phyloP scores from a whole-genome alignment of 2,888 invertebrate genomes.

The Ectropis crepuscularia region DNA sequence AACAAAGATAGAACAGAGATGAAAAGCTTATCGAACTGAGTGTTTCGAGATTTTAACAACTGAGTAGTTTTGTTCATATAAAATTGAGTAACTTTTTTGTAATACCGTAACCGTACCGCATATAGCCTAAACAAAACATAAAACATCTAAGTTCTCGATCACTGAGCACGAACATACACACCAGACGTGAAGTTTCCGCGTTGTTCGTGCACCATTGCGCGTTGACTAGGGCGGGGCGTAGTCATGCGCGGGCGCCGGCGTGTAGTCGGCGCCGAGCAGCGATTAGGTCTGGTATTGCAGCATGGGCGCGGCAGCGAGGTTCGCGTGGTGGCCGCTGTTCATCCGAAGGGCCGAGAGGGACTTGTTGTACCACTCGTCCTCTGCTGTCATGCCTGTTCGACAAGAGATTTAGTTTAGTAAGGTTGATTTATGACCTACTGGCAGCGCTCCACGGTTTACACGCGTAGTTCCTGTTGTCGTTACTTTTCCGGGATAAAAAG shows the following conservation, averaged over 20 bases:
- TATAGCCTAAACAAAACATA: too few relatives aligned
- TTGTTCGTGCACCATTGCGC: constrained; percentile 30
- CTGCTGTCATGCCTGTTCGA: constrained; percentile 93
- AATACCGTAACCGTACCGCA: too few relatives aligned
- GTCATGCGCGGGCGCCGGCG: constrained; percentile 80
- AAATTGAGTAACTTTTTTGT: too few relatives aligned
- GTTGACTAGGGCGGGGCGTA: constrained; percentile 73
- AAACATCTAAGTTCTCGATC: too few relatives aligned
- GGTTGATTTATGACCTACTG: too few relatives aligned
- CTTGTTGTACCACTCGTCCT: constrained; percentile 99
- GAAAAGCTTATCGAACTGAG: too few relatives aligned
- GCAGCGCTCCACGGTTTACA: too few relatives aligned
- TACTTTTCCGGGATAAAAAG: too few relatives aligned
- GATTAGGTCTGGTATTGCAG: constrained; percentile 99
- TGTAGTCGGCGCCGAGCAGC: constrained; percentile 82
- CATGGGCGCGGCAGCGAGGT: constrained; percentile 97
- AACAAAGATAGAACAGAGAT: too few relatives aligned
- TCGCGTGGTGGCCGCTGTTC: constrained; percentile 98
- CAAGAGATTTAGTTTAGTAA: background rate
- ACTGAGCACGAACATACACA: background rate
- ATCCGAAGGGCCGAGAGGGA: constrained; percentile 98
- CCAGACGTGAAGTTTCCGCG: constrained; percentile 3
- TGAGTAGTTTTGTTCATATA: too few relatives aligned
- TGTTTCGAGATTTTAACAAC: too few relatives aligned
- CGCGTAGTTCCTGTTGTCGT: too few relatives aligned